phyloP scores from a whole-genome alignment of 2,888 invertebrate genomes.

The Rotaria magnacalcarata region DNA sequence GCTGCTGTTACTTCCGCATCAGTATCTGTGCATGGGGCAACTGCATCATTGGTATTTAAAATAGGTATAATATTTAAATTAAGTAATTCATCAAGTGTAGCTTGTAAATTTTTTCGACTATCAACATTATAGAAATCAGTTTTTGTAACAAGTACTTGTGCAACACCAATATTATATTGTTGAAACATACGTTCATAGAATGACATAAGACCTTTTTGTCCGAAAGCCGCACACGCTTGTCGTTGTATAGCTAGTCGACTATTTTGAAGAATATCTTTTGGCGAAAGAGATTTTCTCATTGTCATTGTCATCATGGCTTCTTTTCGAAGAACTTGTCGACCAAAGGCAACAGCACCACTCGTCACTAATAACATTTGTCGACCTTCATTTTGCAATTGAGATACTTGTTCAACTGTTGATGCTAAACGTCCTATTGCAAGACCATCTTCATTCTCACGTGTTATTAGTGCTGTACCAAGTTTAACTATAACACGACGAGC shows the following conservation, averaged over 20 bases:
- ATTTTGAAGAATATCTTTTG: conserved; percentile 47
- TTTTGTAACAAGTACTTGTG: conserved; percentile 93
- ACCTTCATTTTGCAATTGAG: conserved; percentile 66
- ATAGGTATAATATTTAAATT: conserved; percentile 95
- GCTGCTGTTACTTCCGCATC: conserved; percentile 69
- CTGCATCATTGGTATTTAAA: conserved; percentile 96
- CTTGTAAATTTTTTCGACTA: conserved; percentile 82
- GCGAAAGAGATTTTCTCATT: conserved; percentile 89
- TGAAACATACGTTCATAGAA: conserved; percentile 98
- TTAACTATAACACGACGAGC: conserved; percentile 87
- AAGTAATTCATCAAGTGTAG: conserved; percentile 86
- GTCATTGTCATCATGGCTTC: conserved; percentile 94
- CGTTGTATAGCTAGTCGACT: conserved; percentile 38
- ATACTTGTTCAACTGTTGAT: conserved; percentile 93
- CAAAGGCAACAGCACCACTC: conserved; percentile 97
- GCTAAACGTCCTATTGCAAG: conserved; percentile 88
- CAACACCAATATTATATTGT: conserved; percentile 95
- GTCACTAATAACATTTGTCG: conserved; percentile 95
- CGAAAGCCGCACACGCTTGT: conserved; percentile 82
- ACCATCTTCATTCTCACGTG: conserved; percentile 91
- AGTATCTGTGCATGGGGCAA: conserved; percentile 69
- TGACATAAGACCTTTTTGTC: conserved; percentile 98
- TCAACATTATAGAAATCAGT: conserved; percentile 96
- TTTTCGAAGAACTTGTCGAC: conserved; percentile 91
- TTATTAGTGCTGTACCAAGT: conserved; percentile 93